These are phyloP conservation scores for Lindbergichthys nudifrons DNA, from an alignment of 2,797 vertebrate genomes.

Conservation along the genomic window DNA sequence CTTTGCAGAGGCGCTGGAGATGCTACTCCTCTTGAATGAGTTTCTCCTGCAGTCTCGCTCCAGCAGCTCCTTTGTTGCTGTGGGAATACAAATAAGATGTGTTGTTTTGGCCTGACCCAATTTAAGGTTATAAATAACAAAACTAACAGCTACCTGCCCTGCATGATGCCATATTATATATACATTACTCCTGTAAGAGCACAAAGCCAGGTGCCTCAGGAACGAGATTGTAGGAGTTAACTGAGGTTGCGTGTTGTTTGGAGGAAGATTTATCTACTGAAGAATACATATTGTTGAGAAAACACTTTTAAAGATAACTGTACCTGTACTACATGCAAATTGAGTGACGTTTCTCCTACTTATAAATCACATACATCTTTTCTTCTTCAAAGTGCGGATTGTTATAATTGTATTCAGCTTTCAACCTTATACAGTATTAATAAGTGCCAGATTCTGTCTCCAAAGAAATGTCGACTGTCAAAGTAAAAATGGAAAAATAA, in stretches of 20 bases:
- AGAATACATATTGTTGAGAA: conserved; percentile 1
- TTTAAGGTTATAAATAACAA: conserved; percentile 82
- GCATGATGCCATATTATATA: conserved; percentile 40
- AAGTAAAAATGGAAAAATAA: not conserved
- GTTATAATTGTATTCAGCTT: not conserved
- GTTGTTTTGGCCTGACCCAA: conserved; percentile 81
- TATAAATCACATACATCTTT: too few relatives aligned
- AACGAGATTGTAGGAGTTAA: conserved; percentile 25
- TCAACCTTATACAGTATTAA: not conserved
- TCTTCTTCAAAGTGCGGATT: too few relatives aligned
- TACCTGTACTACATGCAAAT: not conserved
- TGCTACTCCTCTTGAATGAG: conserved; percentile 76
- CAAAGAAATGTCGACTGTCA: not conserved
- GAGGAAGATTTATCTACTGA: conserved; percentile 17
- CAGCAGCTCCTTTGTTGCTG: conserved; percentile 71
- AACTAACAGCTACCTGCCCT: conserved; percentile 67
- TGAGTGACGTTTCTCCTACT: not conserved
- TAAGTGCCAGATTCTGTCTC: not conserved
- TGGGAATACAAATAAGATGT: conserved; percentile 79
- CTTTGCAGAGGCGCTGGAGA: conserved; percentile 59
- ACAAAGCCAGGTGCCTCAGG: conserved; percentile 60
- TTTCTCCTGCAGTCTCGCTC: conserved; percentile 69
- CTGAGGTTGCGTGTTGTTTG: conserved; percentile 75
- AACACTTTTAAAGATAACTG: not conserved
- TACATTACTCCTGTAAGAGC: conserved; percentile 39